phyloP scores from a whole-genome alignment of 2,797 vertebrate genomes.

The Luscinia luscinia region DNA sequence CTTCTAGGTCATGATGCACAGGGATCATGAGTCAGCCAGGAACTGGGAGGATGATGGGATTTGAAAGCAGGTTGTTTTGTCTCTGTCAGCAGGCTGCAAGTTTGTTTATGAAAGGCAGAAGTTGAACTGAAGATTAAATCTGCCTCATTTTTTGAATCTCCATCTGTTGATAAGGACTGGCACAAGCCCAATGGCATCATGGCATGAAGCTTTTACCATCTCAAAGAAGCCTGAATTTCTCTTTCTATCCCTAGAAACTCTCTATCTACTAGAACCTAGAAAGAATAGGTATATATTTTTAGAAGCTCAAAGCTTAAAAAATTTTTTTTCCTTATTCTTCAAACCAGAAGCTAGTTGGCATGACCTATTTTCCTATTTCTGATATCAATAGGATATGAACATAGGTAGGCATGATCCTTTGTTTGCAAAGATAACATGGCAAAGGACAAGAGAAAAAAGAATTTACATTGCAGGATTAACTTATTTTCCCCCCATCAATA shows the following conservation, averaged over 20 bases:
- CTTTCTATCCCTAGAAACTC: not conserved
- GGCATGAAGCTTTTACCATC: not conserved
- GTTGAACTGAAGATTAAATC: not conserved
- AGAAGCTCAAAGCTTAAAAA: not conserved
- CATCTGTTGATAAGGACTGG: not conserved
- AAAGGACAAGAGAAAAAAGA: not conserved
- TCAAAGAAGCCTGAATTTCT: not conserved
- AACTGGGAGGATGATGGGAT: not conserved
- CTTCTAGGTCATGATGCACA: not conserved
- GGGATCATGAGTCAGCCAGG: not conserved
- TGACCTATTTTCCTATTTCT: not conserved
- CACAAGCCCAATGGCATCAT: not conserved
- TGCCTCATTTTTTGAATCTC: not conserved
- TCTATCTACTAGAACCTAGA: not conserved
- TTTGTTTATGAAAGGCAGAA: not conserved
- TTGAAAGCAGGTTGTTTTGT: not conserved
- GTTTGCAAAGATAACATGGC: not conserved
- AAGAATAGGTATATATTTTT: not conserved
- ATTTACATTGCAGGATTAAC: not conserved
- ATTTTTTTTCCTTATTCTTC: not conserved
- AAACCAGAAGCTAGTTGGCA: not conserved
- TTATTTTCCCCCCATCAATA: accelerated
- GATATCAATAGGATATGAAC: not conserved
- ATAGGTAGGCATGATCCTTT: not conserved
- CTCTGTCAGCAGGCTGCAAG: not conserved